Evolutionary conservation across 2,888 invertebrate genomes (phyloP).

Genomic region (Marronus borbonicus): DNA sequence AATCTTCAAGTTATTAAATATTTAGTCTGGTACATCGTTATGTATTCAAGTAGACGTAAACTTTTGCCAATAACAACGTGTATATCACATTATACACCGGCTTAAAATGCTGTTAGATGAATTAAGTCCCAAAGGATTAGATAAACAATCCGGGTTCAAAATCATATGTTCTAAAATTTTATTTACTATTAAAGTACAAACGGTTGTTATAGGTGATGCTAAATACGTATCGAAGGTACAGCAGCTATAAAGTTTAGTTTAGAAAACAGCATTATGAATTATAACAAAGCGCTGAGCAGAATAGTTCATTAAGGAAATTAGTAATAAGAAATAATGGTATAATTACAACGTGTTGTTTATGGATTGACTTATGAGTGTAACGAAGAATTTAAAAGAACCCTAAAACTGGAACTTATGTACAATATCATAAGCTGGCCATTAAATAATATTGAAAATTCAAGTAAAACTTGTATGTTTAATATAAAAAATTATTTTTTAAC

Average conservation of each 20-base stretch:
- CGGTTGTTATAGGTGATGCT: constrained; percentile 1
- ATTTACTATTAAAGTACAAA: constrained; percentile 32
- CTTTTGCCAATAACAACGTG: constrained; percentile 42
- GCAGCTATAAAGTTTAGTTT: not conserved
- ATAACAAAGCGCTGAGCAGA: not conserved
- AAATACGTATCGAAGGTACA: constrained; percentile 6
- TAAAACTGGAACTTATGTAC: too few species aligned
- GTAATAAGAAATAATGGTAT: constrained; percentile 3
- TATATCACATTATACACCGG: constrained; percentile 30
- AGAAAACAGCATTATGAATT: not conserved
- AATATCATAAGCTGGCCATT: too few species aligned
- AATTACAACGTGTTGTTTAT: too few species aligned
- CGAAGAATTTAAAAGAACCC: too few species aligned
- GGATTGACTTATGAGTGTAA: too few species aligned
- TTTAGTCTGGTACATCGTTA: constrained; percentile 42
- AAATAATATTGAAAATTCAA: too few species aligned
- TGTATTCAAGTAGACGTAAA: constrained; percentile 37
- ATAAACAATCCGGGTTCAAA: constrained; percentile 21
- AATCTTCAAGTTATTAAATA: constrained; percentile 40
- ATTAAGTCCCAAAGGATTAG: constrained; percentile 23
- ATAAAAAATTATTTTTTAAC: too few species aligned
- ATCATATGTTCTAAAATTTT: constrained; percentile 32
- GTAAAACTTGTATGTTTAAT: too few species aligned
- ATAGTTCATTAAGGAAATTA: constrained; percentile 9
- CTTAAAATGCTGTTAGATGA: constrained; percentile 39